A percentile compares a stretch with the other conserved stretches of the same genome.
phyloP scores from a whole-genome alignment of 2,797 vertebrate species.

The Scarus forsteni region DNA sequence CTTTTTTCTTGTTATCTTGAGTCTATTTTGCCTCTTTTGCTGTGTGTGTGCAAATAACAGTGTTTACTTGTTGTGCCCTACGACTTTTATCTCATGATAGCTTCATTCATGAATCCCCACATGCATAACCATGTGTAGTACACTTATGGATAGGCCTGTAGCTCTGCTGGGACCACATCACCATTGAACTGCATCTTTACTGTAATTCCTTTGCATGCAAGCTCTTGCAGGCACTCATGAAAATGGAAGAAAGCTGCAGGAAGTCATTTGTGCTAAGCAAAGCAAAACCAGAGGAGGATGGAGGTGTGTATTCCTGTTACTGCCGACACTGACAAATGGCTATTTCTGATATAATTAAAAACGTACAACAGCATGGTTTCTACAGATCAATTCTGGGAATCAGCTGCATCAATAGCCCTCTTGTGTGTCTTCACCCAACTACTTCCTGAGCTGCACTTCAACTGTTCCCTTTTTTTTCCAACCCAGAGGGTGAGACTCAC shows the following conservation, averaged over 20 bases:
- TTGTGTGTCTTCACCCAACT: slow-evolving; percentile 23
- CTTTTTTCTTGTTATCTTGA: slow-evolving; percentile 34
- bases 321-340: slow-evolving; percentile 34
- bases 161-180: slow-evolving; percentile 31
- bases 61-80: slow-evolving; percentile 21
- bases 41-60: slow-evolving; percentile 32
- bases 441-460: slow-evolving; percentile 29
- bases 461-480: slow-evolving; percentile 18
- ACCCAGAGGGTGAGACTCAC: slow-evolving; percentile 18
- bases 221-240: slow-evolving; percentile 36
- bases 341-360: slow-evolving; percentile 67
- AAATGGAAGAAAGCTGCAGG: slow-evolving; percentile 39
- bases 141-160: slow-evolving; percentile 26
- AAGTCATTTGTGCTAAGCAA: slow-evolving; percentile 40
- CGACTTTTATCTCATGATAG: slow-evolving; percentile 34
- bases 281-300: slow-evolving; percentile 16
- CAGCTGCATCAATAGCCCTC: slow-evolving; percentile 19
- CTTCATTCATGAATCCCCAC: slow-evolving; percentile 36
- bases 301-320: slow-evolving; percentile 53
- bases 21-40: slow-evolving; percentile 14
- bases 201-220: slow-evolving; percentile 46
- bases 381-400: slow-evolving; percentile 33
- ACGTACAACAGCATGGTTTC: slow-evolving; percentile 40
- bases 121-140: slow-evolving; percentile 32
- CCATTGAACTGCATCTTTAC: slow-evolving; percentile 32